A percentile compares a stretch with the other conserved stretches of the same genome.
phyloP scores from a whole-genome alignment of 2,888 invertebrate genomes.

The Tiliacea citrago region DNA sequence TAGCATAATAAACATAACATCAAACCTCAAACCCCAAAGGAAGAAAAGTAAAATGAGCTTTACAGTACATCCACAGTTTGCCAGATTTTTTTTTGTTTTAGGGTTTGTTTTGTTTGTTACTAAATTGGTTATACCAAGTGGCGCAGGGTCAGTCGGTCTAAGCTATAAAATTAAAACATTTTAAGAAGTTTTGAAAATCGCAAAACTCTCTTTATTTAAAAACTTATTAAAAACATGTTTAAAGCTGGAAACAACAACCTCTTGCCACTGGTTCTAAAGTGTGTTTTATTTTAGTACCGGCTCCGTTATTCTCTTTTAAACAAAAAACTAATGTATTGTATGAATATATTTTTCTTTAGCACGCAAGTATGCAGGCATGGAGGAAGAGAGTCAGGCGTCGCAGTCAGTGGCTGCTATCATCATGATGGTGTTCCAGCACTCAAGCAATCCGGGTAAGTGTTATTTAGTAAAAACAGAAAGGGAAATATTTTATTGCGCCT shows the following conservation, averaged over 20 bases:
- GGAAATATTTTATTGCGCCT: not conserved
- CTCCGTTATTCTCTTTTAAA: no score
- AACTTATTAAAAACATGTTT: not conserved
- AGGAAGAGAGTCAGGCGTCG: conserved; percentile 94
- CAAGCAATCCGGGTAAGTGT: conserved; percentile 95
- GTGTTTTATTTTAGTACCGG: not conserved
- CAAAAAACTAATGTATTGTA: not conserved
- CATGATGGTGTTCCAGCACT: conserved; percentile 99
- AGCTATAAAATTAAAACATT: not conserved
- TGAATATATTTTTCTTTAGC: conserved; percentile 84
- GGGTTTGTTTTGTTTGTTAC: not conserved
- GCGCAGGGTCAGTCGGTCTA: not conserved
- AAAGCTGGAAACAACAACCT: not conserved
- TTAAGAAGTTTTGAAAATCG: not conserved
- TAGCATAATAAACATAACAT: no score
- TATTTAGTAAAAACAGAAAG: not conserved
- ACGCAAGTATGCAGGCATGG: conserved; percentile 93
- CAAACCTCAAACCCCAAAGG: no score
- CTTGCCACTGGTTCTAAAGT: not conserved
- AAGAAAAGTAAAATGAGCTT: no score
- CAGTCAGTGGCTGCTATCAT: conserved; percentile 98
- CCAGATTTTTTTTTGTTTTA: no score
- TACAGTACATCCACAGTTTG: no score
- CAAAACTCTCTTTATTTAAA: not conserved
- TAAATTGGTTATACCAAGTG: not conserved